phyloP scores from a whole-genome alignment of 2,113 vertebrate species.

The human region DNA sequence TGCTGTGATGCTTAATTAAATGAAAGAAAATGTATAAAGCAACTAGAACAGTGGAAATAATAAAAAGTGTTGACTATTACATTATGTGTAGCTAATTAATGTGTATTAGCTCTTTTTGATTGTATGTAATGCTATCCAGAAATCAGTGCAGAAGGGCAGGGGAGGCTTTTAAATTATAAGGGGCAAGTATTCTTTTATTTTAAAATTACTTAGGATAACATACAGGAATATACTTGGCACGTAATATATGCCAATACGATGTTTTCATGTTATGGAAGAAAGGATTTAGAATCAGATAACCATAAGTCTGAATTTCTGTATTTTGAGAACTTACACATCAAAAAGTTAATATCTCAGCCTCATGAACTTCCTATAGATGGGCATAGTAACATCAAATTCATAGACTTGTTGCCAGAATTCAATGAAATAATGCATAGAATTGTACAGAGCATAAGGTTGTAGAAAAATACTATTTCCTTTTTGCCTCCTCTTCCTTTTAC shows the following conservation, averaged over 20 bases:
- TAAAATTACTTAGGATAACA: neutral
- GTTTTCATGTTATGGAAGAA: neutral
- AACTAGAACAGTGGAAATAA: neutral
- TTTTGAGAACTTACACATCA: neutral
- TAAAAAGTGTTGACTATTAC: neutral
- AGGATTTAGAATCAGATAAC: neutral
- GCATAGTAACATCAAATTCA: neutral
- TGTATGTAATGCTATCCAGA: neutral
- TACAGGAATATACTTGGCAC: neutral
- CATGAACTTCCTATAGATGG: neutral
- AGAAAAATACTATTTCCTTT: neutral
- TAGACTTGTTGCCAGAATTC: neutral
- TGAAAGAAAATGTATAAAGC: neutral
- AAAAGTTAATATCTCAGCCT: neutral
- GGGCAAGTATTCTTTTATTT: neutral
- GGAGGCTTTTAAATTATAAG: neutral
- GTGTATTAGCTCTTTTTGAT: neutral
- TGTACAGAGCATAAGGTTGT: neutral
- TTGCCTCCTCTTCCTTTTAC: neutral
- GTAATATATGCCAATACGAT: neutral
- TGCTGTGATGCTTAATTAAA: neutral
- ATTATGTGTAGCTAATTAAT: neutral
- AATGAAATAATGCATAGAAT: neutral
- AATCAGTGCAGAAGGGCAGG: neutral
- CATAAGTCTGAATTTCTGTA: neutral